Conservation (phyloP, 2,797 vertebrate species). For the Eulemur albifrons region DNA sequence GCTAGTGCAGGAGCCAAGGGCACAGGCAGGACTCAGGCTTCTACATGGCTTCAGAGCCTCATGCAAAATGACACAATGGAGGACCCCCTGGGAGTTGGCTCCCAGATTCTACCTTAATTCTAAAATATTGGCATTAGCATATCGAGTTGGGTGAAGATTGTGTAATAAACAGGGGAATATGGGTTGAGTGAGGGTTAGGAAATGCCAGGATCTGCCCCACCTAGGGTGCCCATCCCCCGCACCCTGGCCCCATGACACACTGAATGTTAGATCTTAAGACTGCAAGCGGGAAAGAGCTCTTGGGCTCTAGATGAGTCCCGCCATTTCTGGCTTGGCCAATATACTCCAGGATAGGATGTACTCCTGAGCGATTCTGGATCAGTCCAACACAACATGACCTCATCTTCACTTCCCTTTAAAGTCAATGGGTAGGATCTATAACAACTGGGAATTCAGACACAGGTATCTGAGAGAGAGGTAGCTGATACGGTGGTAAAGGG, state of each 20-base stretch:
- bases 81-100: neutral
- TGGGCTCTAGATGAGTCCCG: neutral
- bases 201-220: fast-evolving
- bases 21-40: neutral
- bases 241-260: too few species aligned
- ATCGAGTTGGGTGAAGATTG: neutral
- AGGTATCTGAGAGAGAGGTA: neutral
- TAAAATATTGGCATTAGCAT: neutral
- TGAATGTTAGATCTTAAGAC: neutral
- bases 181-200: neutral
- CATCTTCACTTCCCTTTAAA: neutral
- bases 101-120: neutral
- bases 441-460: neutral
- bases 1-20: neutral
- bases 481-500: neutral
- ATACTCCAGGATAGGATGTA: neutral
- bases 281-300: neutral
- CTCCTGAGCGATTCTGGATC: neutral
- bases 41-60: neutral
- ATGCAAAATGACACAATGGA: neutral
- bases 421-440: neutral
- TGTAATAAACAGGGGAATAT: neutral
- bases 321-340: neutral
- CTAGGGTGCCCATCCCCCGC: fast-evolving
- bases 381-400: neutral